Evolutionary conservation across 1,140 invertebrate species (phyloP).

Genomic region (Drosophila tsacasi): DNA sequence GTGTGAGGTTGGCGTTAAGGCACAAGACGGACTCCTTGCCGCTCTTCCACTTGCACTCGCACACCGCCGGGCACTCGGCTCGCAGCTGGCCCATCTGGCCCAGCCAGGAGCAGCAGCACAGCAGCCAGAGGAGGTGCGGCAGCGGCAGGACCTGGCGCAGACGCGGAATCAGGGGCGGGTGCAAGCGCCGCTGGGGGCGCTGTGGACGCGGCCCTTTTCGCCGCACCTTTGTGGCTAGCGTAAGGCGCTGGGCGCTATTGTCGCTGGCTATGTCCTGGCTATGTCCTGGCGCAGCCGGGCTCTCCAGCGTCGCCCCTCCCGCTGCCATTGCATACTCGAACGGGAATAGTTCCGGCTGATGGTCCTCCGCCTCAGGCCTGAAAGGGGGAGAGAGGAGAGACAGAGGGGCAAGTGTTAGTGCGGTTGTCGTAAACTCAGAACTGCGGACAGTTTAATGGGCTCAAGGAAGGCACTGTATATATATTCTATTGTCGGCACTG

Average conservation of each 20-base stretch:
- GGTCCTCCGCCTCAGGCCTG: slow-evolving; percentile 37
- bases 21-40: slow-evolving; percentile 93
- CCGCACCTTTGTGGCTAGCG: slow-evolving; percentile 73
- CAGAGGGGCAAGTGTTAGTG: slow-evolving; percentile 45
- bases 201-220: slow-evolving; percentile 66
- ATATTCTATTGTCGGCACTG: slow-evolving; percentile 2
- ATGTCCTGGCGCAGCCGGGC: slow-evolving; percentile 24
- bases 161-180: slow-evolving; percentile 65
- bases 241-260: slow-evolving; percentile 68
- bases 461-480: slow-evolving; percentile 13
- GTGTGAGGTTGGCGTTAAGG: slow-evolving; percentile 89
- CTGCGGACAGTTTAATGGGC: slow-evolving; percentile 78
- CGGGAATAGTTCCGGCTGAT: slow-evolving; percentile 34
- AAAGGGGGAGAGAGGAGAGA: neutral
- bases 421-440: slow-evolving; percentile 75
- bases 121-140: slow-evolving; percentile 68
- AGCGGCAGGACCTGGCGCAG: slow-evolving; percentile 53
- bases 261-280: slow-evolving; percentile 70
- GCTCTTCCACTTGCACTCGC: slow-evolving; percentile 94
- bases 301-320: slow-evolving; percentile 49
- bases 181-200: slow-evolving; percentile 56
- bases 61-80: slow-evolving; percentile 89
- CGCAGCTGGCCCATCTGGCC: slow-evolving; percentile 64
- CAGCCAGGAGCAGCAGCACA: slow-evolving; percentile 59
- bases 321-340: slow-evolving; percentile 76